Conservation (phyloP, 2,113 vertebrate genomes). For the Gymnorhina tibicen region DNA sequence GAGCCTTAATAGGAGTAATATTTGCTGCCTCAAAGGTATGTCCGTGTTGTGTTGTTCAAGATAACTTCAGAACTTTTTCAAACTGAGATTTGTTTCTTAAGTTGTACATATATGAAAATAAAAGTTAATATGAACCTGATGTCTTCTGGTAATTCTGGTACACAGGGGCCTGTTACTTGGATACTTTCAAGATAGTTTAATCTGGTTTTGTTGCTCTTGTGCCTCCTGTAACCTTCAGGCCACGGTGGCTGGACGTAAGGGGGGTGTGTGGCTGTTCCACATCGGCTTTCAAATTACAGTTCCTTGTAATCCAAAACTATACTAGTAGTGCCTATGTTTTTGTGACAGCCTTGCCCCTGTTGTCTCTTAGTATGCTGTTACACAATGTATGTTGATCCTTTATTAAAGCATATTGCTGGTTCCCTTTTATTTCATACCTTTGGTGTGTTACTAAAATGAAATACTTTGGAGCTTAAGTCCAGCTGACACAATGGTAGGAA, state of each 20-base stretch:
- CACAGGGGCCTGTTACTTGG: background rate
- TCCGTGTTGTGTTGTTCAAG: background rate
- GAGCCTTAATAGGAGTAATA: conserved; percentile 27
- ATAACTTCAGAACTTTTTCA: conserved; percentile 1
- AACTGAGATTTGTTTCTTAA: conserved; percentile 3
- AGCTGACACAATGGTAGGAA: background rate
- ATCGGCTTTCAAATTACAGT: background rate
- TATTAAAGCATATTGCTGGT: background rate
- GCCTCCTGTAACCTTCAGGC: background rate
- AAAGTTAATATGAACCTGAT: background rate
- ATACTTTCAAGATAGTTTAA: background rate
- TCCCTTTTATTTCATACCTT: background rate
- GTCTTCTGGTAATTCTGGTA: background rate
- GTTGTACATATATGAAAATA: conserved; percentile 23
- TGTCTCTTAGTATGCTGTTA: background rate
- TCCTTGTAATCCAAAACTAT: background rate
- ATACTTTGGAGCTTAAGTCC: background rate
- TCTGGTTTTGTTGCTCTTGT: background rate
- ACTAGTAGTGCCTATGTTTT: background rate
- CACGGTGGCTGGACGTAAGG: background rate
- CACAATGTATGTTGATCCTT: background rate
- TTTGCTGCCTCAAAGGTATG: conserved; percentile 20
- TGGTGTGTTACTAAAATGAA: background rate
- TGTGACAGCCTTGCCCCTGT: background rate
- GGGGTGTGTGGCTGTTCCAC: background rate